A percentile compares a stretch with the other conserved stretches of the same genome.
phyloP scores from a whole-genome alignment of 2,797 vertebrate genomes.

The Darevskia mixta region DNA sequence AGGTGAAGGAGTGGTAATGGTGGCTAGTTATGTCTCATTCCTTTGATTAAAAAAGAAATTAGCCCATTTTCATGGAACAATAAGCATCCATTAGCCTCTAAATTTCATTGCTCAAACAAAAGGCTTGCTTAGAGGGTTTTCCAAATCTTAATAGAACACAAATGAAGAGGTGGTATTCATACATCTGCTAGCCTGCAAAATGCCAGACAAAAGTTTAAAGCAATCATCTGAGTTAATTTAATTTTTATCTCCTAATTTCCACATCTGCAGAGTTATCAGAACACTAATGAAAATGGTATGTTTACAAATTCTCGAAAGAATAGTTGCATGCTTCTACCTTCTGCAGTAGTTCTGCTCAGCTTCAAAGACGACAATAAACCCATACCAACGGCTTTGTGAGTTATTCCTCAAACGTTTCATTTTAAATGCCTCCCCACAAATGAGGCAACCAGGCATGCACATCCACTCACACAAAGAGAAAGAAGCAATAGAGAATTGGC shows the following conservation, averaged over 20 bases:
- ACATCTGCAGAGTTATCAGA: not conserved
- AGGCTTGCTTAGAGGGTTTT: not conserved
- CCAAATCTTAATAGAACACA: not conserved
- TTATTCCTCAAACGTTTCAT: not conserved
- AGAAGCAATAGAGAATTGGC: not conserved
- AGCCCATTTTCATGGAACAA: not conserved
- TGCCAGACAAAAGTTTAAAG: not conserved
- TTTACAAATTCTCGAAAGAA: not conserved
- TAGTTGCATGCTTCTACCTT: not conserved
- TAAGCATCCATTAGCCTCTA: not conserved
- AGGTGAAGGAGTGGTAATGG: too few relatives aligned
- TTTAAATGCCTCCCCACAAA: not conserved
- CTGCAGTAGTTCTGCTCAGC: not conserved
- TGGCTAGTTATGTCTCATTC: not conserved
- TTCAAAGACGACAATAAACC: not conserved
- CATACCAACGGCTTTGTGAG: not conserved
- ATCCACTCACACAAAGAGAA: not conserved
- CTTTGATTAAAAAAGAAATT: not conserved
- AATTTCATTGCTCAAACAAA: not conserved
- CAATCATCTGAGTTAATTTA: not conserved
- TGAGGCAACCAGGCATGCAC: not conserved
- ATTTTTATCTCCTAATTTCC: slow-evolving; percentile 5
- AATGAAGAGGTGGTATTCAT: not conserved
- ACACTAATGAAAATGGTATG: not conserved
- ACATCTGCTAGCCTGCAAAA: not conserved